Conservation (phyloP, 2,888 invertebrate genomes). For the Chironomus riparius region DNA sequence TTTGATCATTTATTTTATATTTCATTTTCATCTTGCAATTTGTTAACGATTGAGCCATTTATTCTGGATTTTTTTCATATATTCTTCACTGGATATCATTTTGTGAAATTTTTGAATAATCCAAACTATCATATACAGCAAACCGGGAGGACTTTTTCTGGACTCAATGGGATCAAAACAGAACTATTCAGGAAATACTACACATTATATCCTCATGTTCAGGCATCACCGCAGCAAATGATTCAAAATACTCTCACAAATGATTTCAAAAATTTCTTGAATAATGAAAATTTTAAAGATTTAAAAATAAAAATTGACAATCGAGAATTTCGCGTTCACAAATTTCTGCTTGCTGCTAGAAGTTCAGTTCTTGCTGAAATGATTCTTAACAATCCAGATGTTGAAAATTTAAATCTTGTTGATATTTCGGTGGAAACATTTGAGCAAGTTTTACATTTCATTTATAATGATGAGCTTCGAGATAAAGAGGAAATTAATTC, state of each 20-base stretch:
- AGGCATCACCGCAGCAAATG: too few relatives aligned
- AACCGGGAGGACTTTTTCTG: too few relatives aligned
- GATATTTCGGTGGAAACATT: neutral
- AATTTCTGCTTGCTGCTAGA: neutral
- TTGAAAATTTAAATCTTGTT: neutral
- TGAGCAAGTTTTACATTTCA: neutral
- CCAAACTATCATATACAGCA: too few relatives aligned
- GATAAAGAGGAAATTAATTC: too few relatives aligned
- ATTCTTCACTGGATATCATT: too few relatives aligned
- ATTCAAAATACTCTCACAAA: too few relatives aligned
- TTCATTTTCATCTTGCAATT: neutral
- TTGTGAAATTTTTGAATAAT: too few relatives aligned
- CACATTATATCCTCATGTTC: too few relatives aligned
- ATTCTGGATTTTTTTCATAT: too few relatives aligned
- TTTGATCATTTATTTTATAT: neutral
- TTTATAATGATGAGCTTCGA: neutral
- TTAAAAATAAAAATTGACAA: neutral
- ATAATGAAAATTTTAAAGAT: neutral
- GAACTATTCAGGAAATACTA: neutral
- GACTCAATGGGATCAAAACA: neutral
- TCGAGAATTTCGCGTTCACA: neutral
- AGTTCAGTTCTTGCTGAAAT: neutral
- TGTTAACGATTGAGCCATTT: neutral
- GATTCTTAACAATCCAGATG: neutral
- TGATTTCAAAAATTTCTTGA: neutral